Evolutionary conservation across 2,113 vertebrate species (phyloP), one percentile per base, ranked within the genome.

Genomic region (Sinocyclocheilus anshuiensis): DNA sequence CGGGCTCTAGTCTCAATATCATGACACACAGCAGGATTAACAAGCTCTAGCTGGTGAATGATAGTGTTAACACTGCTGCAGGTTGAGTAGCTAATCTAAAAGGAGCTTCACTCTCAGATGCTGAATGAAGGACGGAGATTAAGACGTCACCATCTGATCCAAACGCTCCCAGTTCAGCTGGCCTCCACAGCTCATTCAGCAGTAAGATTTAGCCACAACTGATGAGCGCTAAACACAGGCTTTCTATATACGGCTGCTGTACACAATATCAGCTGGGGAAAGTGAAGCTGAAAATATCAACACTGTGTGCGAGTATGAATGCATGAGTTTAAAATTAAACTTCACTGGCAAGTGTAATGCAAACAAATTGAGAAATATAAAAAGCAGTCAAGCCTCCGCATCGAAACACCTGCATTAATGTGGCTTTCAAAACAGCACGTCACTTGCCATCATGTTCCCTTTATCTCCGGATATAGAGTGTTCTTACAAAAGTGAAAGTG

Each of bases 91-190:
- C 59, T 71, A 77, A 48, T 85, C 77, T 57, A 39, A 80, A 24
- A 48, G 22, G 16, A 78, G 75, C 75, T 69, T 55, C 76, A 39
- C 63, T 24, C 61, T 10, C 33, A 69, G 75, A 36, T 59, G 57
- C 20, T 79, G 84, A 85, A 85, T 71, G 63, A 79, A 57, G 22
- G 75, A 85, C 20, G 16, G 72, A 84, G 72, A 85, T 85, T 85
- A 85, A 65, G 39, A 53, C 33, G 61, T 80, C 33, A 80, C 45
- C 63, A 20, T 36, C 48, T 29, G 76, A 86, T 42, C 76, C 84
- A 86, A 22, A 86, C 33, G 1, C 84, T 69, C 29, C 84, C 22
- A 67, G 67, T 86, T 86, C 84, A 86, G 76, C 76, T 86, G 76
- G 75, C 22, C 77, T 71, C 63, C 10, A 0, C 18, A 59, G 77